Base-by-base conservation (phyloP, 2,888 invertebrate genomes). In the Chalcosyrphus nemorum region DNA sequence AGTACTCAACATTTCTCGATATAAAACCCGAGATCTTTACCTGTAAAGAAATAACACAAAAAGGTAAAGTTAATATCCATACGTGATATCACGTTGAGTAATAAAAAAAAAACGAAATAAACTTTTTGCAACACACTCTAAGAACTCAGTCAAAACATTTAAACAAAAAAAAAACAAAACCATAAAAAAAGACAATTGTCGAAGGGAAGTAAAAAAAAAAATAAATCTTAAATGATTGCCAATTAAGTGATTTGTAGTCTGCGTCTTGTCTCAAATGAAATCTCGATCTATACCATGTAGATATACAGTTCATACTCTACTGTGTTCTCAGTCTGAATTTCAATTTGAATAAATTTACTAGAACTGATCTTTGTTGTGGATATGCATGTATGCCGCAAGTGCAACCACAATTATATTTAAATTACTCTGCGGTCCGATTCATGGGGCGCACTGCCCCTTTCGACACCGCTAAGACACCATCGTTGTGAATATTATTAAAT, bases 241-340 rank as follows among this genome's bases (percentile, higher is more conserved):
- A 81, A 81, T 74, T 68, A 74, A 81, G 63, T 57, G 63, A 81
- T 81, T 81, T 70, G 63, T 70, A 50, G 56, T 56, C 47, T 63
- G 29, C 35, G 24, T 47, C 56, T 63, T 70, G 75, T 63, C 56
- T 80, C 21, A n/a, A 32, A 45, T 70, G 19, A 56, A 70, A 56
- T 70, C 68, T 47, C 47, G 41, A 75, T 70, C 38, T 41, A 47
- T 54, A 50, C 17, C 17, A 19, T 9, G 17, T 27, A 13, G 0
- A 24, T 17, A 38, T 9, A 4, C 29, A 17, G 27, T 24, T 13
- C 15, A 6, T 15, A 6, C 13, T 41, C 9, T 27, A 50, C 11
- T 13, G 50, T 59, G n/a, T 15, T 47, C 6, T 9, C 32, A 32
- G 5, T 71, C 21, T 9, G 9, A 50, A 59, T 13, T 13, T n/a